These are phyloP conservation scores for Mimas tiliae DNA, from an alignment of 2,888 invertebrate genomes.

Conservation along the genomic window DNA sequence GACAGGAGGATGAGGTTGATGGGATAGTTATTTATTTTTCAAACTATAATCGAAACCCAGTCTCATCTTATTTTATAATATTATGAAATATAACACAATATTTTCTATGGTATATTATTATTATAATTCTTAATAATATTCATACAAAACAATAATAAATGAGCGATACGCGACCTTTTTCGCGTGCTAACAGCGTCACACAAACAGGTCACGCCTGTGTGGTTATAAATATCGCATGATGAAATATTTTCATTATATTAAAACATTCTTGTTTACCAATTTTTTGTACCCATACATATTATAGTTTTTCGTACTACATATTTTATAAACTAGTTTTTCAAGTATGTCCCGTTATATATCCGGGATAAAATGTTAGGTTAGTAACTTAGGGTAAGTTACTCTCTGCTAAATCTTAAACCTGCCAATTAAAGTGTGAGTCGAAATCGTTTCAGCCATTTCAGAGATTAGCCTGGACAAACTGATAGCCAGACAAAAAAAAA, in stretches of 20 bases:
- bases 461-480: too few species aligned
- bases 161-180: neutral
- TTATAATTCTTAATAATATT: neutral
- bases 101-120: too few species aligned
- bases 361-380: too few species aligned
- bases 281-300: neutral
- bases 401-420: too few species aligned
- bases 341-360: too few species aligned
- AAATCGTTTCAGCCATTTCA: too few species aligned
- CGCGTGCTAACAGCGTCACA: conserved; percentile 18
- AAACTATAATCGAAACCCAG: neutral
- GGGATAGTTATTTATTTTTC: neutral
- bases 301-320: neutral
- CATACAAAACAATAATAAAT: neutral
- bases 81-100: too few species aligned
- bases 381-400: too few species aligned
- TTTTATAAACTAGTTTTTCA: too few species aligned
- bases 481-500: too few species aligned
- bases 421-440: too few species aligned
- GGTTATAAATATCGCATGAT: conserved; percentile 23
- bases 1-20: neutral
- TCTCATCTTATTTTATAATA: neutral
- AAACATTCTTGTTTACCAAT: neutral
- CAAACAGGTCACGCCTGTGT: conserved; percentile 17
- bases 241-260: conserved; percentile 11